phyloP scores from a whole-genome alignment of 2,797 vertebrate species.

The Heliangelus exortis region DNA sequence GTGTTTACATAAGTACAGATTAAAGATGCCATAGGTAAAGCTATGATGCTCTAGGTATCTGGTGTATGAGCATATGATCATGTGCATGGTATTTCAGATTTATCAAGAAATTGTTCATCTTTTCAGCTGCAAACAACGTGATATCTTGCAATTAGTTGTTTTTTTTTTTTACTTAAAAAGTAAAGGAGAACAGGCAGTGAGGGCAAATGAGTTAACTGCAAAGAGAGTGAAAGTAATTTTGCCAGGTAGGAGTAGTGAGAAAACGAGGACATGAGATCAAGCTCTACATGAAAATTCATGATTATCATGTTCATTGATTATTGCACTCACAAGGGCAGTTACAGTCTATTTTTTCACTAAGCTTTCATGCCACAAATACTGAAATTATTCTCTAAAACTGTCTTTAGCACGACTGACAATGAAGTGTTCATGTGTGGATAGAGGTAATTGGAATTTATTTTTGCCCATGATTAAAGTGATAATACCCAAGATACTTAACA shows the following conservation, averaged over 20 bases:
- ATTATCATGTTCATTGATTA: neutral
- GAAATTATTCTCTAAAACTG: neutral
- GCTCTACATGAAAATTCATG: neutral
- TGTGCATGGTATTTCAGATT: neutral
- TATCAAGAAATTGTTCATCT: neutral
- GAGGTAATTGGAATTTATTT: neutral
- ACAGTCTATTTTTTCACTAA: neutral
- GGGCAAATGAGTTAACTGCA: neutral
- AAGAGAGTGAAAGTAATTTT: neutral
- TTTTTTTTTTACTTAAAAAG: neutral
- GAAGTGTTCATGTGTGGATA: neutral
- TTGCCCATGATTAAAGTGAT: neutral
- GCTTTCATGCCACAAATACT: neutral
- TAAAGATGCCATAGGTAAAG: neutral
- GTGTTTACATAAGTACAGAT: neutral
- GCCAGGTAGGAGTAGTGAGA: neutral
- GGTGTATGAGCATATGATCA: too few relatives aligned
- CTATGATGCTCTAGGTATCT: too few relatives aligned
- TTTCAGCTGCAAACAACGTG: neutral
- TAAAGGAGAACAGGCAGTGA: neutral
- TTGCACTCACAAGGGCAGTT: neutral
- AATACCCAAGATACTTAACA: neutral
- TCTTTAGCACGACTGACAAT: neutral
- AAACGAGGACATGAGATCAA: fast-evolving
- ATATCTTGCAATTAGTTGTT: neutral